Base-by-base conservation (phyloP, 2,888 invertebrate genomes). In the Drosophila acutilabella region DNA sequence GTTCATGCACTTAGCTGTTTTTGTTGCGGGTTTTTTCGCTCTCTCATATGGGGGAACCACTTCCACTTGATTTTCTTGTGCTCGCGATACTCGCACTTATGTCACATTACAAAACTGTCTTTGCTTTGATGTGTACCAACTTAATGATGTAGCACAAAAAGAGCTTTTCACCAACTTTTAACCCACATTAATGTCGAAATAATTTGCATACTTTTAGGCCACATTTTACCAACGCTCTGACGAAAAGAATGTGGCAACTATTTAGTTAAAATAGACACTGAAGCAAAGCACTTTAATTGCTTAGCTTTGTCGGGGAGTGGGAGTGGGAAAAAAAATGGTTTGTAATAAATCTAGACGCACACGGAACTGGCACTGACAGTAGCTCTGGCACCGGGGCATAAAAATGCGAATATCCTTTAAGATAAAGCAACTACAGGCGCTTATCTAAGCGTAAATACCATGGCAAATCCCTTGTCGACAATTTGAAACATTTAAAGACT, bases 401-500 rank as follows among this genome's bases (percentile, higher is more conserved):
- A 64, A 66, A 74, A 71, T 64, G 76, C 69, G 76, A 75, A 78
- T 71, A 74, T 78, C 68, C 80, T 86, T 72, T 66, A 68, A 89
- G 89, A 90, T 89, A 89, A 89, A 79, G 81, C 77, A 87, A 82
- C 80, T 85, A 89, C 74, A 79, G 78, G 71, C 76, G 82, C 90
- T 89, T 89, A 89, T 90, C 90, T 81, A 74, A 58, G 75, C 79
- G 76, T 78, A 88, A 89, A 89, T 84, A 78, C 86, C 80, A 73
- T 68, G 75, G 74, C 80, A 88, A 91, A 89, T 91, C 91, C 85
- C 89, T 80, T 85, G 91, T 89, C 79, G 87, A 85, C 90, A 84
- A 91, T 90, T 89, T 89, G 81, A 90, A 91, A 85, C 88, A 91
- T 89, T 90, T 89, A 90, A 89, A 89, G 82, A 82, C 83, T 74